Evolutionary conservation across 2,113 vertebrate species (phyloP), one percentile per base, ranked within the genome.

Genomic region (Accipiter cooperii): DNA sequence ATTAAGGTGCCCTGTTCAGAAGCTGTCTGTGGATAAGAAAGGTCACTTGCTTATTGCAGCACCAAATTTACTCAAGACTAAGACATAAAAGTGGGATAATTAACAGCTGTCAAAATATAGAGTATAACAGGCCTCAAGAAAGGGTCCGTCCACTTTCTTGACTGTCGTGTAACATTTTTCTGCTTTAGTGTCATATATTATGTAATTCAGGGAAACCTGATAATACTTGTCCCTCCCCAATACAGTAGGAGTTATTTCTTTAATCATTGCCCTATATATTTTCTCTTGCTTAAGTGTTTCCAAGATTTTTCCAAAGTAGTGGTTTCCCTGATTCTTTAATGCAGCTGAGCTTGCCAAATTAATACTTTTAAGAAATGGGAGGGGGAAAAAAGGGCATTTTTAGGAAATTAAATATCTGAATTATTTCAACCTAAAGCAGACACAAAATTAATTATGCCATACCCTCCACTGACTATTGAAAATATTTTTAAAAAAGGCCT

Each of bases 41-140:
- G 18, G 26, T 80, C 10, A 74, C 12, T 69, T 80, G 5, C 12
- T 69, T 93, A 69, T 29, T 81, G 34, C 11, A 77, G 44, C 16
- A 57, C 4, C 6, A 80, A 77, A 69, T 61, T 85, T 68, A 60
- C 19, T 65, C 13, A 71, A 65, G 29, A 87, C 7, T 51, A 54
- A 78, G 25, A 29, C 3, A 74, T 75, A 60, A 70, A 76, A 16
- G 2, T 58, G 14, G 1, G 13, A 49, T 38, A 61, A 85, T 61
- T 88, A 90, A 60, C 16, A 10, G 13, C 18, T 90, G 40, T 76
- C 40, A 90, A 81, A 90, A 34, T 40, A 47, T 2, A 36, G 8
- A 71, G 3, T 13, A 65, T 12, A 21, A 1, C 0, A 1, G 26
- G 26, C 5, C 4, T 26, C 57, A 58, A 44, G 33, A 52, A 52